These are phyloP conservation scores for Liolophura sinensis DNA, from an alignment of 1,140 invertebrate genomes.

Conservation along the genomic window DNA sequence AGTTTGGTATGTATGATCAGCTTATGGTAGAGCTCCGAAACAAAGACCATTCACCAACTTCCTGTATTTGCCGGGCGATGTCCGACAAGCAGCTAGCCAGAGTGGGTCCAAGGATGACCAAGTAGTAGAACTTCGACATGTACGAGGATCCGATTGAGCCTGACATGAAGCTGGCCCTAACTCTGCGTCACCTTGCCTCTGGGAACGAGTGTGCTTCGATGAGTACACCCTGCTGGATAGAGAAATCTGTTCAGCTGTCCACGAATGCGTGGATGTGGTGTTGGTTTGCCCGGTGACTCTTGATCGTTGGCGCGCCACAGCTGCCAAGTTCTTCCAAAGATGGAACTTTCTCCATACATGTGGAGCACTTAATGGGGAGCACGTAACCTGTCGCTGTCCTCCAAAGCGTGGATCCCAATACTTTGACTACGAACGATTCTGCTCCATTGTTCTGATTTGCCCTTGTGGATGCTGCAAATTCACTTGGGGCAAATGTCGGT, in stretches of 20 bases:
- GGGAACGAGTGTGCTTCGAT: conserved; percentile 9
- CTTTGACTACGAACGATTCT: no score
- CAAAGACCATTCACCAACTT: no score
- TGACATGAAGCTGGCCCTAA: conserved; percentile 21
- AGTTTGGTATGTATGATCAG: no score
- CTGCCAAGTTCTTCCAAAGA: conserved; percentile 13
- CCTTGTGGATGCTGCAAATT: conserved; percentile 25
- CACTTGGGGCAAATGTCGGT: conserved; percentile 18
- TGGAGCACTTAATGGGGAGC: conserved; percentile 30
- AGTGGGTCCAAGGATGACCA: conserved; percentile 9
- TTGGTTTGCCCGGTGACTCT: conserved; percentile 12
- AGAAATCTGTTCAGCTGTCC: conserved; percentile 11
- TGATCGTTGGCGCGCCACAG: conserved; percentile 17
- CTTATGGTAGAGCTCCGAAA: no score
- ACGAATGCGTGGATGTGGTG: conserved; percentile 15
- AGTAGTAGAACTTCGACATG: conserved; percentile 12
- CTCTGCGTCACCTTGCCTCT: conserved; percentile 3
- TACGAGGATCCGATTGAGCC: conserved; percentile 13
- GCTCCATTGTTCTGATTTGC: conserved; percentile 18
- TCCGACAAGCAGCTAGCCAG: no score
- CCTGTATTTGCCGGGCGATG: no score
- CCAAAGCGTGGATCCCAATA: conserved; percentile 14
- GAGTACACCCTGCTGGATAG: conserved; percentile 19
- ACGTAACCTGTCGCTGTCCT: conserved; percentile 14
- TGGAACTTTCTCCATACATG: conserved; percentile 30